Percentiles rank a stretch among this genome's conserved stretches.
Evolutionary conservation across 30 jellyfish, hydroid and myxozoan genomes (phyloP).

Genomic region (Turritopsis rubra): DNA sequence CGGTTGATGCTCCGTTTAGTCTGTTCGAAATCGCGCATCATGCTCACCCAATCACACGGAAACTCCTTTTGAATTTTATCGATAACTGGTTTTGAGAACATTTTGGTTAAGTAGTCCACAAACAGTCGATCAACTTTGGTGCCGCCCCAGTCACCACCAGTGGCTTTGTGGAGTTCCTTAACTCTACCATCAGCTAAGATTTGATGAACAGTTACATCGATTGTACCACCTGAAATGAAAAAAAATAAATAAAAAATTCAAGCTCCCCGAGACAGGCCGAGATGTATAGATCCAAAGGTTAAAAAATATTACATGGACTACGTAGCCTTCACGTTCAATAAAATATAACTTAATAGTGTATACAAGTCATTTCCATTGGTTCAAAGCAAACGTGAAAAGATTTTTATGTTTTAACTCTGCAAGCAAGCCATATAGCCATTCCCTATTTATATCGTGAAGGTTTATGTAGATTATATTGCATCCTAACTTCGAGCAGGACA

Average conservation of each 20-base stretch:
- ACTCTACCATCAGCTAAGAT: conserved; percentile 19
- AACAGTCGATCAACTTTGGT: conserved; percentile 17
- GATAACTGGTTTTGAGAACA: conserved; percentile 5
- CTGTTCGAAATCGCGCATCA: conserved; percentile 26
- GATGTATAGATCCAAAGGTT: too few species aligned
- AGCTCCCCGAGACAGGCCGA: too few species aligned
- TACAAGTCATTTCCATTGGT: too few species aligned
- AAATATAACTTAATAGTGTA: too few species aligned
- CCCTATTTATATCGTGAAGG: too few species aligned
- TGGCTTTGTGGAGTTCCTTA: conserved; percentile 19
- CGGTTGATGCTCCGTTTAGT: conserved; percentile 13
- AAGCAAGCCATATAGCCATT: too few species aligned
- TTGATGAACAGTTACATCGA: conserved; percentile 21
- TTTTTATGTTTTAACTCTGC: too few species aligned
- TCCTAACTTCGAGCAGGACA: too few species aligned
- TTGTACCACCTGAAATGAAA: conserved; percentile 15
- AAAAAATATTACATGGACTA: too few species aligned
- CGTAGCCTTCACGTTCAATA: too few species aligned
- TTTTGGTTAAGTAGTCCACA: conserved; percentile 1
- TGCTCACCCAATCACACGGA: conserved; percentile 10
- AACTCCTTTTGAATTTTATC: not conserved
- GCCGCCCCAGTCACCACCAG: conserved; percentile 31
- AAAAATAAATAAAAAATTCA: not conserved
- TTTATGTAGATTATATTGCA: too few species aligned
- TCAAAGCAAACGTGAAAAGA: too few species aligned